Evolutionary conservation across 2,797 vertebrate genomes (phyloP).

Genomic region (Kryptolebias ocellatus): DNA sequence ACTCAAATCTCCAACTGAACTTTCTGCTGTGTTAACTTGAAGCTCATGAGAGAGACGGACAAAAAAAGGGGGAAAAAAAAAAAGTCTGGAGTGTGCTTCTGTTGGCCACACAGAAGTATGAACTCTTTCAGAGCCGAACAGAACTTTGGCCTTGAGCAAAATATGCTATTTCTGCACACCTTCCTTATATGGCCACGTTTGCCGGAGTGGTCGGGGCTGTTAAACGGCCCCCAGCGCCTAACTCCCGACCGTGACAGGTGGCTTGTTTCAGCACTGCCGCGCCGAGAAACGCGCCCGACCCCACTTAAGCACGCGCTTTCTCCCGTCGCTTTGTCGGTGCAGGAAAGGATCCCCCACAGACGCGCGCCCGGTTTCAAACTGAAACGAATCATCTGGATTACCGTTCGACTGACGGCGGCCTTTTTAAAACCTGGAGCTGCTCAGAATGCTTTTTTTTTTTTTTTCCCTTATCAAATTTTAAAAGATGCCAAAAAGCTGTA

Average conservation of each 20-base stretch:
- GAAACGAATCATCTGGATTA: slow-evolving; percentile 46
- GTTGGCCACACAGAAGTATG: slow-evolving; percentile 34
- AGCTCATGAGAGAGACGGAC: not conserved
- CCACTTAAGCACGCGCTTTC: slow-evolving; percentile 26
- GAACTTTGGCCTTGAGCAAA: slow-evolving; percentile 50
- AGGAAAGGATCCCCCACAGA: slow-evolving; percentile 8
- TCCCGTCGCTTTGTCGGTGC: slow-evolving; percentile 6
- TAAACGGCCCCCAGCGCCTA: slow-evolving; percentile 1
- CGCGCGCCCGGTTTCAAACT: slow-evolving; percentile 44
- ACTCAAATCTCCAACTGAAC: not conserved
- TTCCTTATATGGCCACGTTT: slow-evolving; percentile 76
- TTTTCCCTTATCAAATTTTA: no score
- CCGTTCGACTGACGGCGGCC: slow-evolving; percentile 8
- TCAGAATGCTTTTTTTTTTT: no score
- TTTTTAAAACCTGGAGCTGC: not conserved
- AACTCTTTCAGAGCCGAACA: slow-evolving; percentile 37
- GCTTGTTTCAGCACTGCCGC: slow-evolving; percentile 60
- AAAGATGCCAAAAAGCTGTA: not conserved
- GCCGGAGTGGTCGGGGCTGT: slow-evolving; percentile 27
- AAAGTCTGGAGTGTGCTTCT: slow-evolving; percentile 16
- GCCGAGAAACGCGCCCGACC: slow-evolving; percentile 49
- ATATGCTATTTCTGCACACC: slow-evolving; percentile 48
- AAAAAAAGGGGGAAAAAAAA: not conserved
- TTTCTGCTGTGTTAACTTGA: not conserved
- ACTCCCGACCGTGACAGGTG: slow-evolving; percentile 69